Evolutionary conservation across 1,140 invertebrate species (phyloP).

Genomic region (Melanaphis sacchari): DNA sequence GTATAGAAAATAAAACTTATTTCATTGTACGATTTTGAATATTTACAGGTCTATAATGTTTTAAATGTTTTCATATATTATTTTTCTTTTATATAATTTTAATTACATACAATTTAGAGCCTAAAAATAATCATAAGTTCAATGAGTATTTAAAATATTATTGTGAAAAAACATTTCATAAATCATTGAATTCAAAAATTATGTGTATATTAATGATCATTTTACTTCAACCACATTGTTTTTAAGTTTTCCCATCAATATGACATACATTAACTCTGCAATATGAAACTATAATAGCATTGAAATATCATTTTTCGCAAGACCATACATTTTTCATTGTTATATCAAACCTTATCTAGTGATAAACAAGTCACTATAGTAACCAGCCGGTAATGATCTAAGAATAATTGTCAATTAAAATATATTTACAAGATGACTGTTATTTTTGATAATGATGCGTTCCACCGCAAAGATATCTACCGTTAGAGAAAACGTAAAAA

Average conservation of each 20-base stretch:
- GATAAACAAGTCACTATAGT: background rate
- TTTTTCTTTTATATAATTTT: background rate
- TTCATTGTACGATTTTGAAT: background rate
- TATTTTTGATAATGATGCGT: background rate
- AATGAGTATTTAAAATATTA: too few relatives aligned
- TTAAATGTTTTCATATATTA: background rate
- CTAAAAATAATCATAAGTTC: too few relatives aligned
- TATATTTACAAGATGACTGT: slow-evolving; percentile 33
- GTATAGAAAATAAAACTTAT: background rate
- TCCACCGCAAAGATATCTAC: background rate
- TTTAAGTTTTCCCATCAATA: too few relatives aligned
- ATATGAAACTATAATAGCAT: too few relatives aligned
- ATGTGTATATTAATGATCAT: too few relatives aligned
- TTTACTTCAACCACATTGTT: too few relatives aligned
- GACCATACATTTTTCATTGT: too few relatives aligned
- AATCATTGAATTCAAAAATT: too few relatives aligned
- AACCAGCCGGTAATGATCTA: background rate
- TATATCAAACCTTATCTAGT: background rate
- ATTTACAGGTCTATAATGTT: too few relatives aligned
- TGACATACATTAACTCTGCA: too few relatives aligned
- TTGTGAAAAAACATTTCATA: too few relatives aligned
- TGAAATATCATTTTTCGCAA: too few relatives aligned
- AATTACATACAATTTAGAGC: background rate
- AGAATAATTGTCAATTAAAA: slow-evolving; percentile 19
- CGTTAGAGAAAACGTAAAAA: slow-evolving; percentile 20